phyloP scores from a whole-genome alignment of 2,113 vertebrate genomes.

The Lepisosteus oculatus region DNA sequence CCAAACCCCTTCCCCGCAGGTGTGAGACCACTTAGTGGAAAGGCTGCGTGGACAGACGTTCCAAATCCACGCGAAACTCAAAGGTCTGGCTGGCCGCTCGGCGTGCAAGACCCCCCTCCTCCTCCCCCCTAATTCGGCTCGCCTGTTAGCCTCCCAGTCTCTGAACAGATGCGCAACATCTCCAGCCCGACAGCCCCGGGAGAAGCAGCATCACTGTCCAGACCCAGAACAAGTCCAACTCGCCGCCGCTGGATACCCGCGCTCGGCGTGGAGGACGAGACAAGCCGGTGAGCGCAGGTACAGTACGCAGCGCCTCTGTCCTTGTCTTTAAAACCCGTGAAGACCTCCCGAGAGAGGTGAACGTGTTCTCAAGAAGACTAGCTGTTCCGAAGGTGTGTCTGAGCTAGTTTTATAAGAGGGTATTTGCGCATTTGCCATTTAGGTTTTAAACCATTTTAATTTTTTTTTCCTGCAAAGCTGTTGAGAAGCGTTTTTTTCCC shows the following conservation, averaged over 20 bases:
- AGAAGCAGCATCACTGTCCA: slow-evolving; percentile 10
- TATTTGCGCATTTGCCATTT: no score
- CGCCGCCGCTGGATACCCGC: slow-evolving; percentile 37
- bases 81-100: no score
- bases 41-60: no score
- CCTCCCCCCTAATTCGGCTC: no score
- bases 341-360: slow-evolving; percentile 11
- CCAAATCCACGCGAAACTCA: no score
- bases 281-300: slow-evolving; percentile 29
- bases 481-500: no score
- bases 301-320: slow-evolving; percentile 38
- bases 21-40: no score
- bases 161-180: slow-evolving; percentile 38
- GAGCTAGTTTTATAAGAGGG: neutral
- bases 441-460: no score
- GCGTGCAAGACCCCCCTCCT: no score
- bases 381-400: slow-evolving; percentile 53
- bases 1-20: no score
- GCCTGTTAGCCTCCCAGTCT: no score
- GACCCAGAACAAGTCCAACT: slow-evolving; percentile 27
- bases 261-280: slow-evolving; percentile 36
- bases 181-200: slow-evolving; percentile 23
- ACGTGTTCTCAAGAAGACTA: neutral
- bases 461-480: no score
- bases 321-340: slow-evolving; percentile 16